Evolutionary conservation across 2,113 vertebrate species (phyloP).

Genomic region (Osmerus eperlanus): DNA sequence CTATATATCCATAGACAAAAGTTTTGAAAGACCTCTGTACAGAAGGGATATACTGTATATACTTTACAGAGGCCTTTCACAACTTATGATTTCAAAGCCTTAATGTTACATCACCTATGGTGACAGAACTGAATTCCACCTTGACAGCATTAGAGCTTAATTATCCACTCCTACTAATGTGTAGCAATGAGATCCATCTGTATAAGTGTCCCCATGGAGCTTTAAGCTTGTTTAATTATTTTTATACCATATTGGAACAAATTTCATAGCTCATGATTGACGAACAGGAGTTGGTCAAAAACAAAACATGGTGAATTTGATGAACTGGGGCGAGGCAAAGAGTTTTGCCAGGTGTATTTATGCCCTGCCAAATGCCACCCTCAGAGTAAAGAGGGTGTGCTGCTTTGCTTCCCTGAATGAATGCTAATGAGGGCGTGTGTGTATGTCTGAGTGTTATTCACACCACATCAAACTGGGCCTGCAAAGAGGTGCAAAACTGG

Average conservation of each 20-base stretch:
- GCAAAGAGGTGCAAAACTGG: conserved; percentile 75
- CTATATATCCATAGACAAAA: background rate
- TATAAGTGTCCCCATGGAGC: conserved; percentile 10
- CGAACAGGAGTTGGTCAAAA: conserved; percentile 44
- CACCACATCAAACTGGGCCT: conserved; percentile 76
- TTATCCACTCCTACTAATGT: conserved; percentile 3
- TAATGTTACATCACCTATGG: conserved; percentile 1
- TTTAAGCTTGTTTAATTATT: background rate
- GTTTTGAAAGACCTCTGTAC: background rate
- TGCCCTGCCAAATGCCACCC: conserved; percentile 75
- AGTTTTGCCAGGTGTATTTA: conserved; percentile 73
- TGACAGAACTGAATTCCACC: conserved; percentile 14
- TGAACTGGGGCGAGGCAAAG: conserved; percentile 35
- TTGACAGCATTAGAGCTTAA: conserved; percentile 19
- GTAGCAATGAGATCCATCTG: background rate
- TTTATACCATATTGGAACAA: conserved; percentile 9
- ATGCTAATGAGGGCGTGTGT: conserved; percentile 73
- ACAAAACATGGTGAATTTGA: conserved; percentile 54
- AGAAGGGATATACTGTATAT: background rate
- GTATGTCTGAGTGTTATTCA: conserved; percentile 76
- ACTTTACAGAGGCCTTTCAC: background rate
- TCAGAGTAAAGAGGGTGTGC: conserved; percentile 69
- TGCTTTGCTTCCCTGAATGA: conserved; percentile 64
- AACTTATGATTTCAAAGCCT: conserved; percentile 12
- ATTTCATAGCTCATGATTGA: conserved; percentile 18